Evolutionary conservation across 2,797 vertebrate species (phyloP).

Genomic region (Todus mexicanus): DNA sequence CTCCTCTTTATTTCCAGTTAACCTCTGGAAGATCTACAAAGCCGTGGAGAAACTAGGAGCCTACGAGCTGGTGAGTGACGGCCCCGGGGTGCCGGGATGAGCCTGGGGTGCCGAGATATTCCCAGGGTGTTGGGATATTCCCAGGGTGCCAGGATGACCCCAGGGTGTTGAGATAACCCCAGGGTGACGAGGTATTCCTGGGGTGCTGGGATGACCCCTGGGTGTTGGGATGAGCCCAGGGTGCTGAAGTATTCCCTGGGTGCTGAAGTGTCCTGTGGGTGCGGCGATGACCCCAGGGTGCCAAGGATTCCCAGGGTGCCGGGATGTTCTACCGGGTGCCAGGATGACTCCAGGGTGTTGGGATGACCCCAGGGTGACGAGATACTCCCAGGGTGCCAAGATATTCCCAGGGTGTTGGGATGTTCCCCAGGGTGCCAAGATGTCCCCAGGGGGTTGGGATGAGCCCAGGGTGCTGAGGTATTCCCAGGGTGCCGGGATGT

Average conservation of each 20-base stretch:
- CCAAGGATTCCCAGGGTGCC: neutral
- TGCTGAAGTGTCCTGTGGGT: neutral
- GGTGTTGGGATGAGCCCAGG: too few relatives aligned
- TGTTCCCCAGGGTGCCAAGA: neutral
- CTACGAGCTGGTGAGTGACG: conserved; percentile 86
- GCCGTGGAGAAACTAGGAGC: conserved; percentile 91
- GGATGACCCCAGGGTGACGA: neutral
- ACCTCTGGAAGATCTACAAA: conserved; percentile 95
- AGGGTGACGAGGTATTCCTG: too few relatives aligned
- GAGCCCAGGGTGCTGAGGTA: too few relatives aligned
- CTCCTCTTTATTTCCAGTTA: conserved; percentile 78
- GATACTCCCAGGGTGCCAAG: too few relatives aligned
- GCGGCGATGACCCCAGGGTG: too few relatives aligned
- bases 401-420: neutral
- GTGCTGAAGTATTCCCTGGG: neutral
- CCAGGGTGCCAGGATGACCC: neutral
- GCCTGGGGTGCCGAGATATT: neutral
- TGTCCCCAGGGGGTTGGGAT: too few relatives aligned
- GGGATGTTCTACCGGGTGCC: rapidly evolving
- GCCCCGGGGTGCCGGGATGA: too few relatives aligned
- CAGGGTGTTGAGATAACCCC: neutral
- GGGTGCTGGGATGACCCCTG: neutral
- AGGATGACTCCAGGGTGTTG: too few relatives aligned
- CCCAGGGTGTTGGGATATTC: neutral
- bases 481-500: too few relatives aligned